Evolutionary conservation across 2,888 invertebrate genomes (phyloP), one percentile per base, ranked within the genome.

Genomic region (Griposia aprilina): DNA sequence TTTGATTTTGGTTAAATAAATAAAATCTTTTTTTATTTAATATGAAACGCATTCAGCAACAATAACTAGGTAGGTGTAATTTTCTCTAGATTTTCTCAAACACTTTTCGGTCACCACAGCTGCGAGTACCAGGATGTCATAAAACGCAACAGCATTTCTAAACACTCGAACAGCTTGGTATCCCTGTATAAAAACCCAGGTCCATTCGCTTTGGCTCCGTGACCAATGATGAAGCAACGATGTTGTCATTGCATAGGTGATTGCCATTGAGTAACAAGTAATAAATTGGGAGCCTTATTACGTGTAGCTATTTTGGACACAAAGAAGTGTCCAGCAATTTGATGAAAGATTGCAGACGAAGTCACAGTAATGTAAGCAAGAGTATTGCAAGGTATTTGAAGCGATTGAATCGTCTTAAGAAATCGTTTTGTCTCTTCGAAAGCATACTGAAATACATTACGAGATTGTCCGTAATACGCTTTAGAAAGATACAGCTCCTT

Each of bases 241-340:
- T 72, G 41, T 74, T 68, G 82, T 69, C 65, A 87, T 55, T 74
- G 50, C 75, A 74, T 82, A 76, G 62, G 83, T 88, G 77, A 82
- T 83, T 80, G 50, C 62, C 74, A 75, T 88, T 86, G 77, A 69
- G 86, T 76, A 88, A 85, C 78, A 62, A 79, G 20, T 57, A 80
- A 85, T 81, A 72, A 88, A 87, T 76, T 74, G 81, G 50, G 55
- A 73, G 57, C 48, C 68, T 55, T 48, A 79, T 84, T 87, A 79
- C 81, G 72, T 84, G 69, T 71, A 62, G 41, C 55, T 69, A 69
- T 74, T 78, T 78, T 70, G 26, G 11, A n/a, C 60, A 84, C 68
- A 85, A 84, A 72, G 85, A 68, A 81, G 50, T 81, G 75, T 57
- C 85, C 60, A 68, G n/a, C 30, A 26, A 65, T 78, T 84, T 68